A percentile compares a stretch with the other conserved stretches of the same genome.
phyloP scores from a whole-genome alignment of 30 jellyfish, hydroid and myxozoan species.

The Calvadosia cruxmelitensis region DNA sequence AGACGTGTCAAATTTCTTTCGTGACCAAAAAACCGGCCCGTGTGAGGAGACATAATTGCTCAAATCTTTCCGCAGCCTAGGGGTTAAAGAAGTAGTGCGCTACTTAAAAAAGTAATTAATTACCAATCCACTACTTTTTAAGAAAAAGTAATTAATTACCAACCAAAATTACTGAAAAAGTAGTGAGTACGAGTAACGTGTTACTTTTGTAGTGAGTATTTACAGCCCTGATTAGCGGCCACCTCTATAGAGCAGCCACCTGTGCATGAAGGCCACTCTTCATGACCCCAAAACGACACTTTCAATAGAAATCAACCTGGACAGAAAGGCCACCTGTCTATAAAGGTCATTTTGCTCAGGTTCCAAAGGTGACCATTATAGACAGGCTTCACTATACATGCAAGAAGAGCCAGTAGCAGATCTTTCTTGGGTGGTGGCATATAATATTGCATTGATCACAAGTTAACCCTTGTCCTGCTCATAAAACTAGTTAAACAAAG shows the following conservation, averaged over 20 bases:
- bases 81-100: too few relatives aligned
- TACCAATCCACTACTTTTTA: too few relatives aligned
- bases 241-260: not conserved
- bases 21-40: too few relatives aligned
- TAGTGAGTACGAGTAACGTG: not conserved
- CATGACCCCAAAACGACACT: not conserved
- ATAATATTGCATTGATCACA: too few relatives aligned
- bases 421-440: not conserved
- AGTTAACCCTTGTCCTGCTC: conserved; percentile 1
- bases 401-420: not conserved
- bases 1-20: too few relatives aligned
- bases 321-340: not conserved
- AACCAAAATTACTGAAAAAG: not conserved
- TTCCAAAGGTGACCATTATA: not conserved
- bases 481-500: too few relatives aligned
- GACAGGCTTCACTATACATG: not conserved
- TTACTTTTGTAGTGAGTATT: too few relatives aligned
- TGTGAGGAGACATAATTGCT: too few relatives aligned
- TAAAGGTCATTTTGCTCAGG: not conserved
- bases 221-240: not conserved
- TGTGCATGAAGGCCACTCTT: not conserved
- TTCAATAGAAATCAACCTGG: not conserved
- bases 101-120: too few relatives aligned
- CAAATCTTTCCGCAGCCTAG: too few relatives aligned
- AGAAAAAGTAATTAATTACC: too few relatives aligned